A percentile compares a stretch with the other conserved stretches of the same genome.
Evolutionary conservation across 1,140 invertebrate genomes (phyloP).

Genomic region (Papilio polytes): DNA sequence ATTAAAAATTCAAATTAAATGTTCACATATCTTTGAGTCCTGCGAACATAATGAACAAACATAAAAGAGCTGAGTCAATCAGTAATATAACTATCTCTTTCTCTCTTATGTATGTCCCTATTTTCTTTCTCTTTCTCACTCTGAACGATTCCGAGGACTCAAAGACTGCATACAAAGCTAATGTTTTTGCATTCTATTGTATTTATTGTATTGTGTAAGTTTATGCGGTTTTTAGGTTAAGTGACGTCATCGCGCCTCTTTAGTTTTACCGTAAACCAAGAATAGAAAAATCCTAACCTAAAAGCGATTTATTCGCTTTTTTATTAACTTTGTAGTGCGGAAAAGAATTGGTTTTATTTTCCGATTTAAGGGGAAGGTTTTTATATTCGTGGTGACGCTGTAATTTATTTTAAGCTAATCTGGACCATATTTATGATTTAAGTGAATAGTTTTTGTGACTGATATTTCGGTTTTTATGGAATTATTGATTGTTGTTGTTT

Average conservation of each 20-base stretch:
- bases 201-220: slow-evolving; percentile 25
- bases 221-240: slow-evolving; percentile 25
- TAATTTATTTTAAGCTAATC: slow-evolving; percentile 56
- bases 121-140: background rate
- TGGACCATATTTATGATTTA: slow-evolving; percentile 42
- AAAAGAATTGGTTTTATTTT: too few relatives aligned
- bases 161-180: background rate
- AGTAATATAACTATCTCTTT: background rate
- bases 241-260: slow-evolving; percentile 53
- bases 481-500: slow-evolving; percentile 17
- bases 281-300: too few relatives aligned
- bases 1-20: too few relatives aligned
- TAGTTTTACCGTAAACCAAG: slow-evolving; percentile 48
- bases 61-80: background rate
- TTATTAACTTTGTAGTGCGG: too few relatives aligned
- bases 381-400: too few relatives aligned
- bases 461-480: background rate
- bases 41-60: background rate
- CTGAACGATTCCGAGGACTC: background rate
- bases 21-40: background rate
- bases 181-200: slow-evolving; percentile 6
- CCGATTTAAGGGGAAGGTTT: too few relatives aligned
- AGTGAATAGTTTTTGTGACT: slow-evolving; percentile 39
- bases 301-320: too few relatives aligned
- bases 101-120: background rate